Percentiles rank a stretch among this genome's conserved stretches.
phyloP scores from a whole-genome alignment of 2,888 invertebrate genomes.

The Eudasyphora cyanicolor region DNA sequence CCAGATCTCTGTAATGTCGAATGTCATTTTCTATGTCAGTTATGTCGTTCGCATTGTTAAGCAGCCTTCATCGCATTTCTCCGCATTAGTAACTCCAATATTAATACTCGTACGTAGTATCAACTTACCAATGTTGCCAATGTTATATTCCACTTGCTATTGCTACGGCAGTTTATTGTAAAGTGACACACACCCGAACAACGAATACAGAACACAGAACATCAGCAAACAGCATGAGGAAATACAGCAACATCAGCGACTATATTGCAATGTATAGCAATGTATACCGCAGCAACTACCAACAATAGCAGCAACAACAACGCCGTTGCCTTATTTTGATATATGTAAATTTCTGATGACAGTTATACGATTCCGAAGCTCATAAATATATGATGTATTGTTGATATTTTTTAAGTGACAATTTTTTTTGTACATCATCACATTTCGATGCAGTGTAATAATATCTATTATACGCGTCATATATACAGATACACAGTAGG shows the following conservation, averaged over 20 bases:
- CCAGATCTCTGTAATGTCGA: background rate
- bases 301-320: conserved; percentile 23
- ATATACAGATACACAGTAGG: background rate
- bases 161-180: conserved; percentile 1
- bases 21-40: background rate
- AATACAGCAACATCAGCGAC: background rate
- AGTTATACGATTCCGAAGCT: conserved; percentile 55
- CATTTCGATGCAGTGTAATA: background rate
- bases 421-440: conserved; percentile 18
- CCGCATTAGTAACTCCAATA: background rate
- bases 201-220: no score
- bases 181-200: background rate
- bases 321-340: no score
- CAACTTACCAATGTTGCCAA: no score
- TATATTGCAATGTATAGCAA: no score
- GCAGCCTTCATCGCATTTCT: background rate
- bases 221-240: background rate
- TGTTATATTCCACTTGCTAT: background rate
- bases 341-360: conserved; percentile 58
- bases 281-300: background rate
- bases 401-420: conserved; percentile 31
- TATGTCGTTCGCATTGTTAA: background rate
- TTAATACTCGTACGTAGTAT: no score
- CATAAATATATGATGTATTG: conserved; percentile 51
- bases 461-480: background rate